Base-by-base conservation (phyloP, 2,113 vertebrate species). In the Pholis gunnellus region DNA sequence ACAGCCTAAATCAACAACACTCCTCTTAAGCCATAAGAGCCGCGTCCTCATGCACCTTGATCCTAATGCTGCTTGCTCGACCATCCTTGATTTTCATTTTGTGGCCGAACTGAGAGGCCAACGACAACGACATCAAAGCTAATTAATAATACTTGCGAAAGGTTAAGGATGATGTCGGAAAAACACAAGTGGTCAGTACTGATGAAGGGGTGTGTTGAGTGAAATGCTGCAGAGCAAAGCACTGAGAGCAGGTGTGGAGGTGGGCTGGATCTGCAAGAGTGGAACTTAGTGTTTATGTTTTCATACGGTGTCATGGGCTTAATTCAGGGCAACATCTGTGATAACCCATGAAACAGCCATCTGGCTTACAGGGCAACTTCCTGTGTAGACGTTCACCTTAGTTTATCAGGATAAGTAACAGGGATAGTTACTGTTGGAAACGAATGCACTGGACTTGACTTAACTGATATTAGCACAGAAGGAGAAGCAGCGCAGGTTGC, bases 251-350 rank as follows among this genome's bases (percentile, higher is more conserved):
- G 87, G 60, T 89, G 87, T 52, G 59, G 78, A 84, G 89, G 84
- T 81, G 84, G 67, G 60, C 65, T 69, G 52, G 27, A 65, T 72
- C 27, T 57, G 73, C 66, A 57, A 40, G 75, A 59, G 48, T 50
- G 70, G 50, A 80, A 80, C 66, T n/a, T 29, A 10, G 22, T 61
- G 80, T 68, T 57, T 78, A 44, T 65, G 63, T 77, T 88, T 83
- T 78, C 60, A 44, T 40, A 22, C 50, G 40, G 44, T 73, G 82
- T 79, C 82, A 2, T 31, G 79, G 81, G 87, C 31, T 80, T 80
- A 71, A 89, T 87, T 87, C 75, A 75, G 72, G 73, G 44, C 73
- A 88, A 78, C 87, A 87, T 87, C 87, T 87, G 89, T 44, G 42
- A 65, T 27, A 54, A 72, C 46, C 48, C 57, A 13, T 38, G 72